Percentiles rank a stretch among this genome's conserved stretches.
Conservation (phyloP, 2,888 invertebrate species). For the Tetranychus piercei region DNA sequence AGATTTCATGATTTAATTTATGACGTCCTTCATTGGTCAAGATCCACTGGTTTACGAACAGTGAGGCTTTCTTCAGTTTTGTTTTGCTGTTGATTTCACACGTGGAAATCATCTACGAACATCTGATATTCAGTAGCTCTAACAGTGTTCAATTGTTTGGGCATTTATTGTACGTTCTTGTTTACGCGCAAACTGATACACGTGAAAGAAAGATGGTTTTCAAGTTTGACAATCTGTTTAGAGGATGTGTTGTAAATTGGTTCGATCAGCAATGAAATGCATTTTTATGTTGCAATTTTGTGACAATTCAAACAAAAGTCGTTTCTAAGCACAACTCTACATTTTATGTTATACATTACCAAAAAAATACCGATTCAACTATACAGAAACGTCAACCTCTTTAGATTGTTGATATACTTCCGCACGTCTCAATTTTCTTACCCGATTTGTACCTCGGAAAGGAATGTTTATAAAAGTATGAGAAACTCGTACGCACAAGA, state of each 20-base stretch:
- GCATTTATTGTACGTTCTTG: conserved; percentile 59
- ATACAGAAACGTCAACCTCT: conserved; percentile 73
- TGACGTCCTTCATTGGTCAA: too few relatives aligned
- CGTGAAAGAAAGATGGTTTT: conserved; percentile 50
- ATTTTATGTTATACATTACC: conserved; percentile 79
- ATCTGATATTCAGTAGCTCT: too few relatives aligned
- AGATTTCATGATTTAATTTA: too few relatives aligned
- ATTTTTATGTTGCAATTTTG: conserved; percentile 92
- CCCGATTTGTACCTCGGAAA: conserved; percentile 79
- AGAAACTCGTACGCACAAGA: conserved; percentile 71
- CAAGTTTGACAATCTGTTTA: conserved; percentile 54
- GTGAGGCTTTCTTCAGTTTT: too few relatives aligned
- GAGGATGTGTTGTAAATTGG: conserved; percentile 83
- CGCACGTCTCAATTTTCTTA: conserved; percentile 76
- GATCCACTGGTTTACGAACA: too few relatives aligned
- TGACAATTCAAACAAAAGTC: conserved; percentile 59
- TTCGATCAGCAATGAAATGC: conserved; percentile 78
- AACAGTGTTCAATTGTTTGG: conserved; percentile 51
- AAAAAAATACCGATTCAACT: conserved; percentile 71
- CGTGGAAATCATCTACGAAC: too few relatives aligned
- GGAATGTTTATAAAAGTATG: conserved; percentile 79
- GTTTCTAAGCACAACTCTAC: conserved; percentile 63
- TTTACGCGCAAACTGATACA: conserved; percentile 42
- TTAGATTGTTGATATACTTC: conserved; percentile 92
- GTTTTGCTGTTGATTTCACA: too few relatives aligned